Conservation (phyloP, 2,797 vertebrate genomes). For the Novumbra hubbsi region DNA sequence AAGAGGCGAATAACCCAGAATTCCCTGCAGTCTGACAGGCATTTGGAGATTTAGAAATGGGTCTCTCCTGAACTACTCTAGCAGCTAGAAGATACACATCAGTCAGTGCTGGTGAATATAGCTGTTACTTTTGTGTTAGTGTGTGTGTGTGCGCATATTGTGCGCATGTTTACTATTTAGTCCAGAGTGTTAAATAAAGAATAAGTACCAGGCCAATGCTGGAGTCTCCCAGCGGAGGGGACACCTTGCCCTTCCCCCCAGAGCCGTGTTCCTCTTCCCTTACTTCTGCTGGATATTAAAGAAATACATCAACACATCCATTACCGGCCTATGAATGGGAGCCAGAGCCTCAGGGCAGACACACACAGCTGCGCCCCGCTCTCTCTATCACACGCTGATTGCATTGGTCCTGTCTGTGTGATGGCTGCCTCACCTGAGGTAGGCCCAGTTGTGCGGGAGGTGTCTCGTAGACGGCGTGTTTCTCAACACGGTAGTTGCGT, state of each 20-base stretch:
- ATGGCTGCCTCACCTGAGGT: conserved; percentile 16
- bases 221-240: conserved; percentile 13
- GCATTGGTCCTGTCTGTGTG: conserved; percentile 15
- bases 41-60: conserved; percentile 67
- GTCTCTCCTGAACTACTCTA: conserved; percentile 36
- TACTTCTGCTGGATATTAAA: conserved; percentile 68
- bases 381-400: conserved; percentile 9
- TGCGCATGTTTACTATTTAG: background rate
- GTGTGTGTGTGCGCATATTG: conserved; percentile 21
- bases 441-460: conserved; percentile 17
- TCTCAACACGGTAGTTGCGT: background rate
- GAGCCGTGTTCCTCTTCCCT: conserved; percentile 33
- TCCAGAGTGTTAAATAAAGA: background rate
- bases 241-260: conserved; percentile 15
- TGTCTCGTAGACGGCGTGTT: conserved; percentile 17
- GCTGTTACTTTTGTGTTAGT: background rate
- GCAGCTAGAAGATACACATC: background rate
- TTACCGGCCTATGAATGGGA: conserved; percentile 54
- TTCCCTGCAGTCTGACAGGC: conserved; percentile 66
- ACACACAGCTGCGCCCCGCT: conserved; percentile 53
- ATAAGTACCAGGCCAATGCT: conserved; percentile 15
- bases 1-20: conserved; percentile 70
- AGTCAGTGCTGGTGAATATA: conserved; percentile 7
- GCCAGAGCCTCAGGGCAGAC: conserved; percentile 54
- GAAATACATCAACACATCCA: conserved; percentile 72